Conservation (phyloP, 2,888 invertebrate species). For the Pterobdella sp. region DNA sequence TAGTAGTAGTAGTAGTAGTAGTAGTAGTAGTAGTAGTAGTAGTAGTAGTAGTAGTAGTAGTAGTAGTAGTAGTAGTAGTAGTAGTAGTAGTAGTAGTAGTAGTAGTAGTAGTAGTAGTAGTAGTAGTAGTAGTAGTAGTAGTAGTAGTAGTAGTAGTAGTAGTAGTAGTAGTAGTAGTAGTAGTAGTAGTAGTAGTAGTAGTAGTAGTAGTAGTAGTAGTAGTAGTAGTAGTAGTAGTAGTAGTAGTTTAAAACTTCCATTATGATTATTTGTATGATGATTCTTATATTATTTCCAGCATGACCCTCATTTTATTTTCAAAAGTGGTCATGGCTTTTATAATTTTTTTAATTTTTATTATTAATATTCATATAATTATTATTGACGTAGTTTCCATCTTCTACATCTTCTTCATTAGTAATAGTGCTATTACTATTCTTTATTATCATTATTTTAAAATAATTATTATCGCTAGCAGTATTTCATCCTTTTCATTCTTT, state of each 20-base stretch:
- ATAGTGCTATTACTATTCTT: no score
- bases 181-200: neutral
- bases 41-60: neutral
- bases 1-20: slow-evolving; percentile 2
- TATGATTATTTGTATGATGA: no score
- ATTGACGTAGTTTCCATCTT: no score
- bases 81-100: slow-evolving; percentile 3
- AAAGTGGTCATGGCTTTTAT: no score
- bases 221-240: neutral
- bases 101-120: slow-evolving; percentile 3
- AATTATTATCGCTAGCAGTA: no score
- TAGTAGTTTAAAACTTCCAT: neutral
- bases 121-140: slow-evolving; percentile 2
- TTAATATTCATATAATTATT: no score
- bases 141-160: slow-evolving; percentile 3
- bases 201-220: neutral
- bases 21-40: slow-evolving; percentile 3
- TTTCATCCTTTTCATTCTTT: no score
- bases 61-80: neutral
- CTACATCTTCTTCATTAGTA: no score
- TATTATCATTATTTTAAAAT: no score
- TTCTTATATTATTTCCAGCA: no score
- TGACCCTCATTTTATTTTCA: no score
- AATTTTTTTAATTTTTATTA: no score
- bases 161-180: slow-evolving; percentile 3